These are phyloP conservation scores for Glyptemys insculpta DNA, from an alignment of 2,797 vertebrate genomes.

Conservation along the genomic window DNA sequence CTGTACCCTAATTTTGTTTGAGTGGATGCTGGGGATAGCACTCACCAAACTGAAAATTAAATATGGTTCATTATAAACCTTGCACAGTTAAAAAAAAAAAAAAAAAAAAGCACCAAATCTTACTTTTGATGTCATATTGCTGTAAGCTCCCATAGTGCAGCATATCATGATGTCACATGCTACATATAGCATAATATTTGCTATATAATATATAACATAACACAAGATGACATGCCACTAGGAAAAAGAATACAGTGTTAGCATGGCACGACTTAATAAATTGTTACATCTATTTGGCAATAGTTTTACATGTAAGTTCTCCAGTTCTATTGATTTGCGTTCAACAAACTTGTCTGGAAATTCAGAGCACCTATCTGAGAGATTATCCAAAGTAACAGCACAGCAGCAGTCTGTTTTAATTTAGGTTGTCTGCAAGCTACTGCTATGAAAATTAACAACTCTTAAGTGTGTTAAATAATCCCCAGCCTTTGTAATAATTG, in stretches of 20 bases:
- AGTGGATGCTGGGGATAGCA: not conserved
- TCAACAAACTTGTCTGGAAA: constrained; percentile 71
- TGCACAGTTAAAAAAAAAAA: constrained; percentile 24
- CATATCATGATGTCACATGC: constrained; percentile 10
- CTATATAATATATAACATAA: constrained; percentile 13
- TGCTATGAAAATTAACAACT: constrained; percentile 78
- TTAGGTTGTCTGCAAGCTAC: constrained; percentile 67
- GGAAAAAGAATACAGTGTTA: constrained; percentile 29
- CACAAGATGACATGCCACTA: constrained; percentile 28
- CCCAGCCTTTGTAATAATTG: constrained; percentile 68
- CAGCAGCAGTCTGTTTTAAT: constrained; percentile 76
- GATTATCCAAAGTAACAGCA: constrained; percentile 67
- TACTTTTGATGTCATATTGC: constrained; percentile 10
- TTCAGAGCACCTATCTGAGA: constrained; percentile 67
- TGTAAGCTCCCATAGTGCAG: constrained; percentile 35
- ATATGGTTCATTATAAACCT: constrained; percentile 15
- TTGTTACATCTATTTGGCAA: constrained; percentile 66
- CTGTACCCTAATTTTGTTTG: not conserved
- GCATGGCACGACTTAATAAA: constrained; percentile 38
- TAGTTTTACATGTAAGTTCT: constrained; percentile 53
- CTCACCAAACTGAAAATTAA: not conserved
- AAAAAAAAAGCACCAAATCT: not conserved
- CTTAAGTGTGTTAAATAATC: constrained; percentile 77
- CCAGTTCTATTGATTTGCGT: constrained; percentile 49
- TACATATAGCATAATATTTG: constrained; percentile 10